phyloP scores from a whole-genome alignment of 2,888 invertebrate genomes.

The Metopia argyrocephala region DNA sequence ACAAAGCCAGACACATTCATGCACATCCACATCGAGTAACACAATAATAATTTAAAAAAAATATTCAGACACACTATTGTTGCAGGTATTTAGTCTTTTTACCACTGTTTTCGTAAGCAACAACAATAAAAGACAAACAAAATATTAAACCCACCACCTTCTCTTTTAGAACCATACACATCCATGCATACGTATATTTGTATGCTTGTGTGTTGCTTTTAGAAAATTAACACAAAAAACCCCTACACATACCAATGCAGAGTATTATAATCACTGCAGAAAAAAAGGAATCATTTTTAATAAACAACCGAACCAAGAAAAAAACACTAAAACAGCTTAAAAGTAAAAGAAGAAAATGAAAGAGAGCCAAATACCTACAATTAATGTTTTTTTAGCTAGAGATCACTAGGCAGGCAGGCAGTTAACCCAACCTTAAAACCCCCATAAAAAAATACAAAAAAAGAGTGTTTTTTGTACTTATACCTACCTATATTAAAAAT shows the following conservation, averaged over 20 bases:
- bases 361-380: not conserved
- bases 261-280: not conserved
- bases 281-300: not conserved
- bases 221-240: not conserved
- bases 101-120: constrained; percentile 17
- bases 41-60: too few relatives aligned
- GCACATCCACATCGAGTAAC: too few relatives aligned
- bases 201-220: not conserved
- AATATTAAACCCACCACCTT: constrained; percentile 39
- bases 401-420: constrained; percentile 30
- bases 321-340: not conserved
- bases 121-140: constrained; percentile 4
- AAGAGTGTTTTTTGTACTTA: constrained; percentile 64
- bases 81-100: too few relatives aligned
- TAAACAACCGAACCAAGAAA: too few relatives aligned
- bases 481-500: constrained; percentile 64
- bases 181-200: not conserved
- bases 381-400: constrained; percentile 15
- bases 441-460: constrained; percentile 37
- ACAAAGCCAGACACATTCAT: not conserved
- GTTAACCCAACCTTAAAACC: constrained; percentile 62
- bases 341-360: not conserved
- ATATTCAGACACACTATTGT: too few relatives aligned
- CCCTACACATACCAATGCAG: not conserved
- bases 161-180: not conserved